A percentile compares a stretch with the other conserved stretches of the same genome.
Conservation (phyloP, 1,140 invertebrate genomes). For the Achatina immaculata region DNA sequence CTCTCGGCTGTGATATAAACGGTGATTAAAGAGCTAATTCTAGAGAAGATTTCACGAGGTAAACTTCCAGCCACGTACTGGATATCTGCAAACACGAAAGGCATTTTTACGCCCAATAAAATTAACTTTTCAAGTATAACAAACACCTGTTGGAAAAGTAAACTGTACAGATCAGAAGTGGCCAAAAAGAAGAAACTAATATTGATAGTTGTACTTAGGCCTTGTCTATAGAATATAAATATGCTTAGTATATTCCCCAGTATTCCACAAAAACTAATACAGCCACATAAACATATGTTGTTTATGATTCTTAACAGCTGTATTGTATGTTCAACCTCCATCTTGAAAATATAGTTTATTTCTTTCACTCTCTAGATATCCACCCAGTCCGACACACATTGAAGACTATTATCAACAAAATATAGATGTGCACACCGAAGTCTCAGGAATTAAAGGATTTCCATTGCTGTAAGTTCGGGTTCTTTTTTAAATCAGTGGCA, state of each 20-base stretch:
- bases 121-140: background rate
- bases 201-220: conserved; percentile 6
- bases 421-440: too few relatives aligned
- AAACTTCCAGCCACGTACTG: background rate
- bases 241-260: background rate
- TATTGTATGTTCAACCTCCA: too few relatives aligned
- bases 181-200: conserved; percentile 16
- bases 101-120: background rate
- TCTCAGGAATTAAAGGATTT: too few relatives aligned
- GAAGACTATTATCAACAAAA: too few relatives aligned
- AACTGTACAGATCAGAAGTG: background rate
- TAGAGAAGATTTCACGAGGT: background rate
- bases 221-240: background rate
- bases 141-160: background rate
- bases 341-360: too few relatives aligned
- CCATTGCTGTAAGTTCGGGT: too few relatives aligned
- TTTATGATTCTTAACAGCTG: background rate
- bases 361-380: too few relatives aligned
- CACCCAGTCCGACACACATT: too few relatives aligned
- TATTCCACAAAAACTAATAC: background rate
- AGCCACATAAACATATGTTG: background rate
- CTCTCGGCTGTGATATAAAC: conserved; percentile 1
- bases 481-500: too few relatives aligned
- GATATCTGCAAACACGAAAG: background rate
- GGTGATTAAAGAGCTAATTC: background rate